phyloP scores from a whole-genome alignment of 2,113 vertebrate species.

The Tragelaphus buxtoni region DNA sequence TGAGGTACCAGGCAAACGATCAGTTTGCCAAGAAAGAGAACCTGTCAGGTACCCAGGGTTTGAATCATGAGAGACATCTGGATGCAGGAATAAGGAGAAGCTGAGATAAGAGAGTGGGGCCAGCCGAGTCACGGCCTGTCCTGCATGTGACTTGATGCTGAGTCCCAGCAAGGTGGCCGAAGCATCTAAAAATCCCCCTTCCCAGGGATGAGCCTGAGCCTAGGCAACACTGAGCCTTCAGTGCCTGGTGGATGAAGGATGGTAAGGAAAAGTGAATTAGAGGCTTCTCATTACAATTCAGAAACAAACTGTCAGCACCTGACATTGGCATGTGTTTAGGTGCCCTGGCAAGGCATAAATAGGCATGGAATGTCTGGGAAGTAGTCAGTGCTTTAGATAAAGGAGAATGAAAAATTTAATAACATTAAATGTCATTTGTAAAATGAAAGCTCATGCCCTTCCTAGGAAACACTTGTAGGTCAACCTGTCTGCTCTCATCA shows the following conservation, averaged over 20 bases:
- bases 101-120: neutral
- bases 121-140: neutral
- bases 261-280: neutral
- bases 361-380: neutral
- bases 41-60: neutral
- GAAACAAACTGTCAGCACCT: neutral
- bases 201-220: neutral
- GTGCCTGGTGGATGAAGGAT: neutral
- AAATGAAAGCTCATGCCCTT: neutral
- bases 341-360: neutral
- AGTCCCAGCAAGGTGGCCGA: neutral
- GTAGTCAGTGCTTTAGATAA: neutral
- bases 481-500: neutral
- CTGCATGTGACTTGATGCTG: neutral
- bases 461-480: neutral
- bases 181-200: neutral
- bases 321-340: neutral
- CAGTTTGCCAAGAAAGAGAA: neutral
- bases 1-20: neutral
- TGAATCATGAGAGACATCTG: neutral
- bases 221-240: neutral
- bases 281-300: neutral
- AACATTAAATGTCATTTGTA: neutral
- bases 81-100: neutral
- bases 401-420: constrained; percentile 2